Evolutionary conservation across 2,113 vertebrate species (phyloP), one percentile per base, ranked within the genome.

Genomic region (Pardalotus punctatus): DNA sequence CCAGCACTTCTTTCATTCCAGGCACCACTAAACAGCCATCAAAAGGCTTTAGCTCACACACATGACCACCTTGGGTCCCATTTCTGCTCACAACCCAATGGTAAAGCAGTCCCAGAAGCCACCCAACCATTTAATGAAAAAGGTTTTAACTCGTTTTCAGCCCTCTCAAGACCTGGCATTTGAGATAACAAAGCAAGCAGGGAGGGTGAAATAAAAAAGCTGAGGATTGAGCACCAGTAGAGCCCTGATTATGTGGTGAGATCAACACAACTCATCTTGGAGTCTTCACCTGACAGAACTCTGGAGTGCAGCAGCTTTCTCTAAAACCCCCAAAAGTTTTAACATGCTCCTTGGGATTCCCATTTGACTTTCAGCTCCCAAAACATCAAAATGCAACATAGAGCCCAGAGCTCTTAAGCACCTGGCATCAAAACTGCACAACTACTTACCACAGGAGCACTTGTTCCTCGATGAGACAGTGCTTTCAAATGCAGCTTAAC

Each of bases 401-500:
- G 50, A 71, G 53, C 54, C 40, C 64, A 27, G 65, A 67, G 48
- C 21, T 62, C 81, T 94, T 53, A 74, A 91, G 72, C 9, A 81
- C 45, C 81, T 82, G 70, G 56, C 78, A 91, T 60, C 53, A 79
- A 61, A 84, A 78, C 9, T 69, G 73, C 84, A 71, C 8, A 69
- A 73, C 60, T 54, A 15, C 81, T 93, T 79, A 89, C 45, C 65
- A 61, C 40, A 81, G 73, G 57, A 87, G 87, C 77, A 60, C 57
- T 90, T 56, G 56, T 48, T 83, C 72, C 86, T 83, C 4, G 4
- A 21, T 80, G 82, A 94, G 56, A 58, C 72, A 70, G 38, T 22
- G 86, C 93, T 96, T 91, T 94, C 81, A 86, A 89, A 86, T 67
- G 40, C 81, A 88, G 84, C 84, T 90, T 76, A 93, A 89, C 93